Evolutionary conservation across 2,888 invertebrate genomes (phyloP), one percentile per base, ranked within the genome.

Genomic region (Ormyrus labotus): DNA sequence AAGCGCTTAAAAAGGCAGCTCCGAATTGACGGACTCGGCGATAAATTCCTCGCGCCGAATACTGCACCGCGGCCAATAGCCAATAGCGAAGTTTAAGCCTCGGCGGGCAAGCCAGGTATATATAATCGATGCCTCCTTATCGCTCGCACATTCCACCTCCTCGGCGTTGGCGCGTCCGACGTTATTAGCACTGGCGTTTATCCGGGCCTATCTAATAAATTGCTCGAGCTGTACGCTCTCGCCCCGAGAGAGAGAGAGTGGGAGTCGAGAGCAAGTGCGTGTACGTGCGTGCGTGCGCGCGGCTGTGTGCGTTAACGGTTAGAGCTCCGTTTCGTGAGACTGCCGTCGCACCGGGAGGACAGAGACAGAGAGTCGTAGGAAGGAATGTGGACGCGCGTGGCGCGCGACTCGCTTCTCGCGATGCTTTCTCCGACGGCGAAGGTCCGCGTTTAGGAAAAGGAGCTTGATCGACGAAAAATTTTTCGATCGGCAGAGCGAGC

Each of bases 161-260:
- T 7, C 34, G 34, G 34, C 34, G 34, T 34, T 34, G 34, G 34
- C 34, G 34, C 55, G 68, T 68, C 55, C 53, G 53, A 55, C 72
- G 86, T 89, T 90, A 89, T 90, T 90, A 87, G 88, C 50, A 85
- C 87, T 87, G 87, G 85, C 86, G 85, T 86, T 90, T 90, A 89
- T 89, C 89, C 87, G 77, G 83, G 85, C 85, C 87, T 86, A 87
- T 89, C 89, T 89, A 89, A 90, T 90, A 90, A 90, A 89, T 90
- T 89, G 89, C 87, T 85, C 84, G 82, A 83, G 34, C 34, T 34
- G 3, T 34, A 34, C 34, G 34, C 34, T 34, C 34, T 34, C 34
- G 34, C 34, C 34, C 34, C 34, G 34, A 34, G 34, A 34, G 34
- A 34, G 34, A 4, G 34, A 34, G 34, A 34, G 34, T 34, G 34